These are phyloP conservation scores for Synaphobranchus kaupii DNA, from an alignment of 2,797 vertebrate species.

Conservation along the genomic window DNA sequence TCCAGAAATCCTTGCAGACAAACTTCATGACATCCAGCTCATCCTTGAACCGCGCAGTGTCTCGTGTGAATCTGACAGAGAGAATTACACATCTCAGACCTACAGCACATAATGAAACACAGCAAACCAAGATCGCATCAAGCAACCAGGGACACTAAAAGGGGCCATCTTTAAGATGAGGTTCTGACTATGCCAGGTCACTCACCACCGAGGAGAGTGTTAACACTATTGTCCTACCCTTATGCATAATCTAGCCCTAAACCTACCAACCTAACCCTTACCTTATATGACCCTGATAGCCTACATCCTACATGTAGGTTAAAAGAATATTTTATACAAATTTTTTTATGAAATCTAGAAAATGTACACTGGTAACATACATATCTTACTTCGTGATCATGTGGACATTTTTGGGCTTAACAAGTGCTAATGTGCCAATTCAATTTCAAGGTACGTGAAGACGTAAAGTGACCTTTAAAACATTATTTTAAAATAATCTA, in stretches of 20 bases:
- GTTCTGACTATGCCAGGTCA: background rate
- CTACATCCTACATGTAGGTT: background rate
- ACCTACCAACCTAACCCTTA: background rate
- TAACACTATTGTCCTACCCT: background rate
- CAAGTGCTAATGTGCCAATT: too few relatives aligned
- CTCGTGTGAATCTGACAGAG: slow-evolving; percentile 87
- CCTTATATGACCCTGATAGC: background rate
- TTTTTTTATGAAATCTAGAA: too few relatives aligned
- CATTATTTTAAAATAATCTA: too few relatives aligned
- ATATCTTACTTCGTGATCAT: too few relatives aligned
- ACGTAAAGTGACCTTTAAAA: too few relatives aligned
- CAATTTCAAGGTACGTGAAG: too few relatives aligned
- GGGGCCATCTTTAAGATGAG: background rate
- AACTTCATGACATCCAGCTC: slow-evolving; percentile 97
- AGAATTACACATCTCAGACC: slow-evolving; percentile 33
- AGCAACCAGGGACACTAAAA: background rate
- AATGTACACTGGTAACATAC: too few relatives aligned
- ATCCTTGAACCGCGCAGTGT: slow-evolving; percentile 92
- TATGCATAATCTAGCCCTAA: background rate
- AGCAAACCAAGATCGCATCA: background rate
- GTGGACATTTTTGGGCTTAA: too few relatives aligned
- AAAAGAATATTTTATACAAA: too few relatives aligned
- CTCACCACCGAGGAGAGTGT: background rate
- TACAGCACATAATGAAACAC: background rate
- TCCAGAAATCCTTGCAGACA: slow-evolving; percentile 97